A percentile compares a stretch with the other conserved stretches of the same genome.
These are phyloP conservation scores for Odontocerum albicorne DNA, from an alignment of 2,888 invertebrate species.

Conservation along the genomic window DNA sequence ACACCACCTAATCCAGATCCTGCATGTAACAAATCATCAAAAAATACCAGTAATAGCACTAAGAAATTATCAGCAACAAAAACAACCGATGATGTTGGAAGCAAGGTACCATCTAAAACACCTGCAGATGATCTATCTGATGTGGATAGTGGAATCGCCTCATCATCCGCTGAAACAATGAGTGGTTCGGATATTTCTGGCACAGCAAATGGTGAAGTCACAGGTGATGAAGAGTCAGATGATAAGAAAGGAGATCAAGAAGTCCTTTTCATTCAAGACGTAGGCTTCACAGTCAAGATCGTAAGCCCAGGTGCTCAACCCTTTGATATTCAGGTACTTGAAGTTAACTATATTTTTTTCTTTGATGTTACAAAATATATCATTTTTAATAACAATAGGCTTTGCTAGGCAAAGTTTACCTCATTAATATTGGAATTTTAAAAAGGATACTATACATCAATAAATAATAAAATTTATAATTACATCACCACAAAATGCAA, in stretches of 20 bases:
- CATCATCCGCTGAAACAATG: conserved; percentile 7
- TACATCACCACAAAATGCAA: too few relatives aligned
- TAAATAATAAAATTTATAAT: too few relatives aligned
- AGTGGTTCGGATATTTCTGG: conserved; percentile 3
- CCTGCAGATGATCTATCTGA: too few relatives aligned
- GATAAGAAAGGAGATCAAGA: conserved; percentile 70
- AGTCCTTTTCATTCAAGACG: conserved; percentile 86
- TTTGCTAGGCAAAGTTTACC: too few relatives aligned
- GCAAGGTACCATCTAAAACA: background rate
- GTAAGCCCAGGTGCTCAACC: conserved; percentile 88
- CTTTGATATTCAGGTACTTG: conserved; percentile 83
- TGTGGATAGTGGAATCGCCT: conserved; percentile 19
- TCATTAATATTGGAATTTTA: too few relatives aligned
- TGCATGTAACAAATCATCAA: background rate
- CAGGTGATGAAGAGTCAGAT: conserved; percentile 56
- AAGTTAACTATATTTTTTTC: too few relatives aligned
- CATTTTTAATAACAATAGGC: too few relatives aligned
- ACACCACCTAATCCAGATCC: background rate
- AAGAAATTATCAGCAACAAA: background rate
- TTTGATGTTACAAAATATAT: too few relatives aligned
- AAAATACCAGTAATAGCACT: background rate
- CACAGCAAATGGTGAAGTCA: conserved; percentile 44
- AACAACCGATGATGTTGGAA: background rate
- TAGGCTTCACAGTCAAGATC: conserved; percentile 93
- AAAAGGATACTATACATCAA: too few relatives aligned